Evolutionary conservation across 2,113 vertebrate species (phyloP), one percentile per base, ranked within the genome.

Genomic region (Rostratula benghalensis): DNA sequence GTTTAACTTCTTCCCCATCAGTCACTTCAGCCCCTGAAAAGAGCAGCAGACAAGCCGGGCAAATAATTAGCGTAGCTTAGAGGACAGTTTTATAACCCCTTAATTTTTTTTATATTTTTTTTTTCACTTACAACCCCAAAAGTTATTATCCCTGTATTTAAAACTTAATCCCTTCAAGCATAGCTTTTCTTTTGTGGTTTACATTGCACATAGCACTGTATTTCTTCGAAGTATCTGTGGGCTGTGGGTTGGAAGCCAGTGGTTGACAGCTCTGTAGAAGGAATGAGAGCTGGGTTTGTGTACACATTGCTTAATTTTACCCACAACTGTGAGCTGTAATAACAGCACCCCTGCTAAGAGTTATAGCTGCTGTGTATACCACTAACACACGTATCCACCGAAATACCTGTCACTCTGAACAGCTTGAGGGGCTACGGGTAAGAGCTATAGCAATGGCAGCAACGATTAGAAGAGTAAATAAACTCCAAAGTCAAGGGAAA

Each of bases 321-420:
- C 48, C 37, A 1, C 48, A 60, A 45, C n/a, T 50, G 22, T 9
- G 35, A 18, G 73, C 78, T 81, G 54, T 56, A n/a, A 8, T 3
- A 37, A 28, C 56, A 75, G 14, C 63, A 23, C 37, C 45, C 11
- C 68, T 24, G 89, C 57, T 12, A 16, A 21, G 74, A 54, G n/a
- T 18, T 16, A 4, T 0, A 7, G 37, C 1, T 53, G 67, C 84
- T 80, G 45, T 43, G 57, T 30, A 1, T n/a, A 16, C 33, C 43
- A 7, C 75, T 16, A 5, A 17, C 17, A 31, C 23, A 21, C 21
- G 3, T 3, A 16, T 1, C 1, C 0, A 1, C n/a, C 11, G 79
- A 19, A 67, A 39, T 21, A 10, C 11, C 57, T 20, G 37, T 37
- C 39, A 0, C 88, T 30, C n/a, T 16, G 53, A 30, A 7, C 4